Conservation (phyloP, 92 coral and sea anemone species). For the Meandrina meandrites region DNA sequence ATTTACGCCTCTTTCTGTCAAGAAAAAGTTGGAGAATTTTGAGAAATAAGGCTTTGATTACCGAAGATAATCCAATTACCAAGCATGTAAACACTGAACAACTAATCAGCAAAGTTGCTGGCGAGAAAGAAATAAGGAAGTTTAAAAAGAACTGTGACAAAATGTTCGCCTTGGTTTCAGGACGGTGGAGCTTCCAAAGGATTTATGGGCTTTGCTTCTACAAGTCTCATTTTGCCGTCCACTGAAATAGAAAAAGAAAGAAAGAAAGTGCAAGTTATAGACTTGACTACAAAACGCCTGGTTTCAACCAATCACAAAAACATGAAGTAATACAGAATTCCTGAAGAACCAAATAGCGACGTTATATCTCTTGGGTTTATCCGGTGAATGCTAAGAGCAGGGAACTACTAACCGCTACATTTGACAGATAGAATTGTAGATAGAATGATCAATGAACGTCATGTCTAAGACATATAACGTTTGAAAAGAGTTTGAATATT, state of each 20-base stretch:
- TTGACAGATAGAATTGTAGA: no score
- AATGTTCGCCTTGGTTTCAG: not conserved
- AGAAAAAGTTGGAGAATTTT: not conserved
- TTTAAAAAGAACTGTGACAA: not conserved
- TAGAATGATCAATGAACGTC: no score
- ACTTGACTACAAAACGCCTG: no score
- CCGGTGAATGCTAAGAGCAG: no score
- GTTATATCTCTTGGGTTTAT: no score
- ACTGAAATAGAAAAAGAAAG: slow-evolving; percentile 4
- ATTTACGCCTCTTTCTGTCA: not conserved
- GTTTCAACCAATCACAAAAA: no score
- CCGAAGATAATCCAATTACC: not conserved
- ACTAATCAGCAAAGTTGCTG: not conserved
- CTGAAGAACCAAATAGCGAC: no score
- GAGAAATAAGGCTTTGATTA: not conserved
- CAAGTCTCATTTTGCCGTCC: not conserved
- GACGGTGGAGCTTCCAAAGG: slow-evolving; percentile 34
- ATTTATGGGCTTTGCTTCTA: not conserved
- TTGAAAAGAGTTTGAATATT: not conserved
- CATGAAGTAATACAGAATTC: no score
- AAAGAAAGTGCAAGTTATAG: not conserved
- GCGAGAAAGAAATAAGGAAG: not conserved
- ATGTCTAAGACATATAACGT: not conserved
- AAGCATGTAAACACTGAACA: not conserved
- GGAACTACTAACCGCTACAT: no score